Base-by-base conservation (phyloP, 2,797 vertebrate species). In the Tenualosa ilisha region DNA sequence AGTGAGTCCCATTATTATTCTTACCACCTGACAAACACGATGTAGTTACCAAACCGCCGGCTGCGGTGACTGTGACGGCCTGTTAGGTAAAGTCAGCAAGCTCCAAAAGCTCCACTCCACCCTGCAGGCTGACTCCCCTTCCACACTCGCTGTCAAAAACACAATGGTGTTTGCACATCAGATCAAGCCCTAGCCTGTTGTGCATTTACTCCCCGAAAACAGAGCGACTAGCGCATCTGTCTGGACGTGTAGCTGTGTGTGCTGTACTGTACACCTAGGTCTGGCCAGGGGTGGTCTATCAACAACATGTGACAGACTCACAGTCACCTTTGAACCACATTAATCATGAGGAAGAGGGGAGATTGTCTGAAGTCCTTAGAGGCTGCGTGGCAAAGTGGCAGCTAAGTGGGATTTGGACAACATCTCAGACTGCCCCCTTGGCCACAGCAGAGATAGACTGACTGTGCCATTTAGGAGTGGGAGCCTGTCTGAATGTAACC, bases 331-430 rank as follows among this genome's bases (percentile, higher is more conserved):
- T 79, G 37, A 43, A 43, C 40, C 72, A 43, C 72, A 79, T 79
- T 79, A 43, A 75, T 75, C 68, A 75, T 5, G 15, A 7, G 72
- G 37, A 20, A 46, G 37, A 22, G 37, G 4, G 40, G 11, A 79
- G 72, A 46, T 46, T 79, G 72, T 79, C 72, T 79, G 40, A 43
- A 79, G 37, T 79, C 72, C 20, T 43, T 79, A 79, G 72, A 43
- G 72, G 31, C 68, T 75, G 68, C 17, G 68, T 75, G 68, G 12
- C 63, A 68, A 68, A 68, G 26, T 68, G 63, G 68, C 68, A 75
- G 8, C 68, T 20, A 37, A 43, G 68, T 75, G 68, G 68, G 68
- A 75, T 17, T 75, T 75, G 68, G 68, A 75, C 68, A 12, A 37
- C 22, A n/a, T 61, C 59, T 61, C 59, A 61, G 59, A 61, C 59